A percentile compares a stretch with the other conserved stretches of the same genome.
Evolutionary conservation across 2,113 vertebrate genomes (phyloP).

Genomic region (Gallinago undulata): DNA sequence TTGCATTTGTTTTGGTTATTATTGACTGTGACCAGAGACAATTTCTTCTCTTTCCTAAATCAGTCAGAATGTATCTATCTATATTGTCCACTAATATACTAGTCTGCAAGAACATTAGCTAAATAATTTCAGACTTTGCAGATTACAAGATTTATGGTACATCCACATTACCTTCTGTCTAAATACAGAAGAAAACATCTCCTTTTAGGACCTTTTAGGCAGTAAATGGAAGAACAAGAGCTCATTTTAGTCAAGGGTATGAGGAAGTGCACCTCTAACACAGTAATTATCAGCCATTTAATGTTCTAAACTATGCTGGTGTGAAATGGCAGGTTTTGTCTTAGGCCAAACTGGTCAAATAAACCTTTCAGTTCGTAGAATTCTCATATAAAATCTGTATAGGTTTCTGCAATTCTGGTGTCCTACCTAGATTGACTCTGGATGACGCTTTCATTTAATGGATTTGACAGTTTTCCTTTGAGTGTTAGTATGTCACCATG

Average conservation of each 20-base stretch:
- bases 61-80: not conserved
- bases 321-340: not conserved
- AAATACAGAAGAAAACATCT: not conserved
- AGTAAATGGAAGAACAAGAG: not conserved
- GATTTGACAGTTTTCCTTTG: not conserved
- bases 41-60: not conserved
- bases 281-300: not conserved
- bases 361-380: not conserved
- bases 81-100: fast-evolving
- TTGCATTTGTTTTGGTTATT: not conserved
- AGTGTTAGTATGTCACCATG: not conserved
- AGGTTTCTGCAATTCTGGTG: not conserved
- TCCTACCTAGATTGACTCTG: not conserved
- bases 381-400: not conserved
- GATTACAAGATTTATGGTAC: not conserved
- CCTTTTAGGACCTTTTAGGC: not conserved
- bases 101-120: not conserved
- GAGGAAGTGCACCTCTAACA: not conserved
- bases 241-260: not conserved
- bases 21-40: not conserved
- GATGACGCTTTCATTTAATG: not conserved
- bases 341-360: not conserved
- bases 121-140: not conserved
- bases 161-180: not conserved
- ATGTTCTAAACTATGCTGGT: not conserved